phyloP scores from a whole-genome alignment of 1,140 invertebrate species.

The Harlomillsia oculata region DNA sequence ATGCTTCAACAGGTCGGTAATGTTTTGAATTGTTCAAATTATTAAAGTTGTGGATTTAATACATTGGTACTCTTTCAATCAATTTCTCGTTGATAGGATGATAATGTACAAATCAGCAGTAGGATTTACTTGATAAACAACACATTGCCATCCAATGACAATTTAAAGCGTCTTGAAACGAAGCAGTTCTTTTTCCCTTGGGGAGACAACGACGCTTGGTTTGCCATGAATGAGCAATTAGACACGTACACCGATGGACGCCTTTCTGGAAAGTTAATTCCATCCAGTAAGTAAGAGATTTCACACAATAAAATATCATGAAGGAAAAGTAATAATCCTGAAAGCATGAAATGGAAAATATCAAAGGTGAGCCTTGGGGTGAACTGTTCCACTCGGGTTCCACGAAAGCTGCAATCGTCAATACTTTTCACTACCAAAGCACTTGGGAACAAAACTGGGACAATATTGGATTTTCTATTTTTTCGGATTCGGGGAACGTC shows the following conservation, averaged over 20 bases:
- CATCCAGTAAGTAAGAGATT: not conserved
- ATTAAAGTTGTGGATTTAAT: not conserved
- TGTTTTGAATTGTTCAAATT: not conserved
- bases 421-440: constrained; percentile 18
- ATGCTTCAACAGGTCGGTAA: not conserved
- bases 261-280: constrained; percentile 1
- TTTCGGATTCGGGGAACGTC: not conserved
- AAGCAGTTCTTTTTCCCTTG: too few relatives aligned
- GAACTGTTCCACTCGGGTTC: not conserved
- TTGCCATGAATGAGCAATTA: too few relatives aligned
- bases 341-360: not conserved
- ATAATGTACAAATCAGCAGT: not conserved
- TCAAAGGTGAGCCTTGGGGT: constrained; percentile 3
- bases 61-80: not conserved
- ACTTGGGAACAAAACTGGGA: constrained; percentile 14
- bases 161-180: too few relatives aligned
- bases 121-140: constrained; percentile 4
- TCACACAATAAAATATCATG: not conserved
- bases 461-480: not conserved
- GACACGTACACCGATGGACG: constrained; percentile 13
- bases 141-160: not conserved
- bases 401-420: constrained; percentile 7
- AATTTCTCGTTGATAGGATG: constrained; percentile 3
- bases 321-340: not conserved
- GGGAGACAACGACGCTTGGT: too few relatives aligned